Evolutionary conservation across 2,888 invertebrate genomes (phyloP).

Genomic region (Sthenelais limicola): DNA sequence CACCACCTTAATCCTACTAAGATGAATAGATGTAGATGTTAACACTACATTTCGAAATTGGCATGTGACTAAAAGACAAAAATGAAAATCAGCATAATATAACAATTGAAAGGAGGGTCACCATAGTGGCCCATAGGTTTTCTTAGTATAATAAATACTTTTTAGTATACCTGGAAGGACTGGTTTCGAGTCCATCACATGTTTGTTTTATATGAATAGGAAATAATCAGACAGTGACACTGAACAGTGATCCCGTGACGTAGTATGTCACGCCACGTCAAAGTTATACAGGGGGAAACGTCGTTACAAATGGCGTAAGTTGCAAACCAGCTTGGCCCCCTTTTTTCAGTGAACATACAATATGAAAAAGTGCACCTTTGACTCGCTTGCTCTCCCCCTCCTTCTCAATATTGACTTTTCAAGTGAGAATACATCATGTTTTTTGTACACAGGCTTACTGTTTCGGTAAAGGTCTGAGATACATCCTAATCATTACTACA

Average conservation of each 20-base stretch:
- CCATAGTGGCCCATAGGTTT: no score
- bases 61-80: conserved; percentile 24
- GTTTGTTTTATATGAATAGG: no score
- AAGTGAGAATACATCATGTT: conserved; percentile 29
- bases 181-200: not conserved
- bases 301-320: conserved; percentile 14
- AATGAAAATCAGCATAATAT: conserved; percentile 32
- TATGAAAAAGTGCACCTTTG: no score
- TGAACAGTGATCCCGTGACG: conserved; percentile 6
- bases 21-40: conserved; percentile 28
- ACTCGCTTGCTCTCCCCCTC: no score
- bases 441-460: conserved; percentile 37
- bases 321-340: conserved; percentile 11
- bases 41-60: conserved; percentile 16
- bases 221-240: conserved; percentile 9
- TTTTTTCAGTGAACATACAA: no score
- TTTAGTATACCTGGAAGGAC: conserved; percentile 14
- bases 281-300: conserved; percentile 25
- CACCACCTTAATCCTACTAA: not conserved
- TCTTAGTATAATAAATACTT: conserved; percentile 30
- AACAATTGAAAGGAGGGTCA: not conserved
- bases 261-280: no score
- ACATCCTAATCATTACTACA: conserved; percentile 27
- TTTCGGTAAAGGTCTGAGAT: no score
- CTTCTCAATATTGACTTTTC: conserved; percentile 8